Base-by-base conservation (phyloP, 2,797 vertebrate genomes). In the Synanceia verrucosa region DNA sequence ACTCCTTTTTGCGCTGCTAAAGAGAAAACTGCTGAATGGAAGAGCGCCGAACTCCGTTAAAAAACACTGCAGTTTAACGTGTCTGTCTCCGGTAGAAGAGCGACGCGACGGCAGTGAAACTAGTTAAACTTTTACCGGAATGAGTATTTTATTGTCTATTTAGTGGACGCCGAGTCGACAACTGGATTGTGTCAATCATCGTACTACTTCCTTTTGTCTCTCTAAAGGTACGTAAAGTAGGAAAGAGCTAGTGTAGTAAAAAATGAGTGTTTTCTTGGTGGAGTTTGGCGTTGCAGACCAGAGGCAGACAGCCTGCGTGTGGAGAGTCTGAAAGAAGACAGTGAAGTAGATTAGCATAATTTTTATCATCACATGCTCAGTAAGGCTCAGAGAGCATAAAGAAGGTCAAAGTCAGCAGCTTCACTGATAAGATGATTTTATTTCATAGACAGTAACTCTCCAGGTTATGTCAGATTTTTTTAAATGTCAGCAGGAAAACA, bases 371-470 rank as follows among this genome's bases (percentile, higher is more conserved):
- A 37, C 14, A 37, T 16, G 18, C 18, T 39, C 14, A 39, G 18
- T 39, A 39, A 39, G 6, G 29, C 29, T 2, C 5, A 18, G 19
- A 34, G 1, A 16, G 11, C 9, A 47, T 13, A 6, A 63, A 55
- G 13, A 33, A 11, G 57, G 21, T 51, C 62, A 88, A 86, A 84
- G 88, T 87, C 75, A 67, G 60, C 53, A 19, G 62, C 77, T 6
- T 9, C 50, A 12, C 4, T 51, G 72, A 82, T 84, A 66, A 86
- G 62, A 58, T 2, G 37, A n/a, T n/a, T n/a, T n/a, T n/a, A n/a
- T n/a, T n/a, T n/a, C n/a, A n/a, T n/a, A n/a, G n/a, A n/a, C n/a
- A n/a, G n/a, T n/a, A n/a, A n/a, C n/a, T n/a, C n/a, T n/a, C n/a
- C n/a, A n/a, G n/a, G n/a, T n/a, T n/a, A n/a, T n/a, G n/a, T n/a